Percentiles rank a stretch among this genome's conserved stretches.
Evolutionary conservation across 92 coral and sea anemone species (phyloP).

Genomic region (Umimayanthus kanabou): DNA sequence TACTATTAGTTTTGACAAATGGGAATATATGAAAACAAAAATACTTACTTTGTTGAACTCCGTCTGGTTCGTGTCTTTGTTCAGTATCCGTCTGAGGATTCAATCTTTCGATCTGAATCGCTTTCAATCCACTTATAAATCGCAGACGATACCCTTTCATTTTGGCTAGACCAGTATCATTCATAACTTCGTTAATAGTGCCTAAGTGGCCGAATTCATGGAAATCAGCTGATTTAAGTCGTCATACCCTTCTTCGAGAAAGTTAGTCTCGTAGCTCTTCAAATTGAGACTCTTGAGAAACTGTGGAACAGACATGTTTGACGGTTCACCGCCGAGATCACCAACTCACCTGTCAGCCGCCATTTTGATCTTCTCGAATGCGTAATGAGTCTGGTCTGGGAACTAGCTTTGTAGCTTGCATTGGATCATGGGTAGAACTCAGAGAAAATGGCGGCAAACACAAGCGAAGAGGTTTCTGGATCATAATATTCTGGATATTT

Average conservation of each 20-base stretch:
- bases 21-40: background rate
- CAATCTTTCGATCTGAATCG: conserved; percentile 25
- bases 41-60: conserved; percentile 18
- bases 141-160: conserved; percentile 36
- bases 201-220: conserved; percentile 39
- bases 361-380: conserved; percentile 28
- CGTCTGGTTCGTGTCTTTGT: conserved; percentile 16
- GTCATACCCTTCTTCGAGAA: conserved; percentile 35
- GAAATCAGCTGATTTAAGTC: conserved; percentile 43
- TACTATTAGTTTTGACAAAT: background rate
- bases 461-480: no score
- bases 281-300: conserved; percentile 37
- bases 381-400: background rate
- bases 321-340: background rate
- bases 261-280: conserved; percentile 28
- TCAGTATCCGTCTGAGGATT: conserved; percentile 16
- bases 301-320: conserved; percentile 37
- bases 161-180: conserved; percentile 45
- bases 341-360: background rate
- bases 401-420: conserved; percentile 2
- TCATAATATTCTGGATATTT: no score
- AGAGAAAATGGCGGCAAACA: background rate
- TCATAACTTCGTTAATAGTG: conserved; percentile 33
- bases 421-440: conserved; percentile 12
- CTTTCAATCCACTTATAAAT: conserved; percentile 33